Conservation (phyloP, 2,797 vertebrate genomes). For the Podarcis siculus region DNA sequence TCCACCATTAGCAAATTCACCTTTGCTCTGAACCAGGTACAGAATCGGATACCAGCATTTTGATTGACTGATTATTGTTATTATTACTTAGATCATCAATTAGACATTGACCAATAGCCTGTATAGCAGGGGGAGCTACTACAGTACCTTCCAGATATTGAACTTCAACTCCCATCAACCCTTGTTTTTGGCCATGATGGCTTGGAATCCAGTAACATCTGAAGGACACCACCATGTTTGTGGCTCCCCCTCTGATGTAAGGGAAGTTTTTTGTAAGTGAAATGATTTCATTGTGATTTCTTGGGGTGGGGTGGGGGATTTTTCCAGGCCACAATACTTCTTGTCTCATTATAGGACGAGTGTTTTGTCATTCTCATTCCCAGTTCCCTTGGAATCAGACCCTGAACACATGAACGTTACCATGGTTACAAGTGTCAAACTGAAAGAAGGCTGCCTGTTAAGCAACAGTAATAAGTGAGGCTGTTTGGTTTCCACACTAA, state of each 20-base stretch:
- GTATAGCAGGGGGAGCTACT: too few relatives aligned
- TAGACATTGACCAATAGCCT: background rate
- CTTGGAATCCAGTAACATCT: too few relatives aligned
- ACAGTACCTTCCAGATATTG: too few relatives aligned
- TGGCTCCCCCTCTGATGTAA: too few relatives aligned
- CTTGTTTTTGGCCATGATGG: too few relatives aligned
- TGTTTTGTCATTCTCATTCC: conserved; percentile 9
- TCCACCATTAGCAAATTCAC: background rate
- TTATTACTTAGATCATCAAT: too few relatives aligned
- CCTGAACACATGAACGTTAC: conserved; percentile 8
- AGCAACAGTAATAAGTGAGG: conserved; percentile 9
- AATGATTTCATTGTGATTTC: background rate
- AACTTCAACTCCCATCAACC: too few relatives aligned
- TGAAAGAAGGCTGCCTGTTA: background rate
- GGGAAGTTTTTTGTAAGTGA: background rate
- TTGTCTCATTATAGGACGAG: background rate
- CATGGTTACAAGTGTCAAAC: conserved; percentile 16
- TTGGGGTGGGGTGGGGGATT: background rate
- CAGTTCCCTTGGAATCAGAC: background rate
- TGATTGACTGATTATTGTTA: background rate
- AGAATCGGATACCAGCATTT: background rate
- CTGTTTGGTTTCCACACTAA: conserved; percentile 2
- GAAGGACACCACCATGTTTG: too few relatives aligned
- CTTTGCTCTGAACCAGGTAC: background rate
- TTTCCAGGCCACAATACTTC: background rate